These are phyloP conservation scores for Torymus tubicola DNA, from an alignment of 2,888 invertebrate species.

Conservation along the genomic window DNA sequence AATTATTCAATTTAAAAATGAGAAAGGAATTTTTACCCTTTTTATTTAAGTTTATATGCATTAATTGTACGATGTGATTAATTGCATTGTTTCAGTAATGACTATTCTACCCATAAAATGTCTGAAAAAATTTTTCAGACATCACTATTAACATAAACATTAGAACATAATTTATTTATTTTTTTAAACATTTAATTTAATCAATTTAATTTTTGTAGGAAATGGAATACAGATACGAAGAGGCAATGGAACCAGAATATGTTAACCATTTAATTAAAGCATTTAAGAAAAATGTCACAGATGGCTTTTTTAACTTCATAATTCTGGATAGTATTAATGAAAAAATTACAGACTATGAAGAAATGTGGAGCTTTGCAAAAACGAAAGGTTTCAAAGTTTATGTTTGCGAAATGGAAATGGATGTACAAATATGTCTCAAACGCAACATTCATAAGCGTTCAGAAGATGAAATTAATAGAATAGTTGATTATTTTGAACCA, in stretches of 20 bases:
- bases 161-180: constrained; percentile 22
- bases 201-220: constrained; percentile 72
- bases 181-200: not conserved
- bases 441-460: constrained; percentile 91
- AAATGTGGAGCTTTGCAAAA: constrained; percentile 92
- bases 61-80: too few species aligned
- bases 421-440: constrained; percentile 86
- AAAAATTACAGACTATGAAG: constrained; percentile 87
- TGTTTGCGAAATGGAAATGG: constrained; percentile 91
- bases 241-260: constrained; percentile 89
- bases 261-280: constrained; percentile 89
- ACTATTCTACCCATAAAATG: too few species aligned
- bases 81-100: too few species aligned
- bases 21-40: not conserved
- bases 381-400: constrained; percentile 93
- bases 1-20: too few species aligned
- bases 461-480: constrained; percentile 86
- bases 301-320: constrained; percentile 94
- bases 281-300: constrained; percentile 92
- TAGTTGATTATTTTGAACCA: constrained; percentile 84
- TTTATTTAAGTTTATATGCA: constrained; percentile 40
- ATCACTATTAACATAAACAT: not conserved
- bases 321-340: constrained; percentile 95
- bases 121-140: too few species aligned
- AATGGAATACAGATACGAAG: constrained; percentile 93